Conservation (phyloP, 2,888 invertebrate species). For the Drosophila sordidula region DNA sequence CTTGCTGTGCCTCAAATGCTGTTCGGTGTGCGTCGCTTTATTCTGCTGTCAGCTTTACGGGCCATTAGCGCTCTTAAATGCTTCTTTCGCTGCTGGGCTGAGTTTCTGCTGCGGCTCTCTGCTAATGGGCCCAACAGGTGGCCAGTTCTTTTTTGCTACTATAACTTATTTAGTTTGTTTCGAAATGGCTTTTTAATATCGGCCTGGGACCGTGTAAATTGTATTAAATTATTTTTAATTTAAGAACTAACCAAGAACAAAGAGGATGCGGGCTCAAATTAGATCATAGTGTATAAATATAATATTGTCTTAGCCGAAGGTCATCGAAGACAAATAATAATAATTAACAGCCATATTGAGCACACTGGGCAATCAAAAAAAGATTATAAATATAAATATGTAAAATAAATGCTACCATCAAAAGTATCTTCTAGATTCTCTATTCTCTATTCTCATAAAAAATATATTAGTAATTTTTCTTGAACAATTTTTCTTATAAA, state of each 20-base stretch:
- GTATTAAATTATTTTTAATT: background rate
- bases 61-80: constrained; percentile 34
- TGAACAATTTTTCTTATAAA: too few relatives aligned
- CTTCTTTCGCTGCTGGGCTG: constrained; percentile 23
- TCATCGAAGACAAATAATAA: too few relatives aligned
- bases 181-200: constrained; percentile 56
- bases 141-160: background rate
- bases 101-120: constrained; percentile 9
- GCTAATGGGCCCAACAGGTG: constrained; percentile 7
- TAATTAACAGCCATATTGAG: too few relatives aligned
- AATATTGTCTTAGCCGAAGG: too few relatives aligned
- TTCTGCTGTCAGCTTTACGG: constrained; percentile 45
- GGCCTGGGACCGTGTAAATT: constrained; percentile 1
- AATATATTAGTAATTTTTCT: too few relatives aligned
- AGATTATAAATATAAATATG: too few relatives aligned
- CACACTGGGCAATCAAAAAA: too few relatives aligned
- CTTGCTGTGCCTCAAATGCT: constrained; percentile 31
- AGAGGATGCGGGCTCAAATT: background rate
- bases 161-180: constrained; percentile 51
- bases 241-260: background rate
- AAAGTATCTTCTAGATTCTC: too few relatives aligned
- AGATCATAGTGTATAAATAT: too few relatives aligned
- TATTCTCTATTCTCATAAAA: too few relatives aligned
- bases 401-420: too few relatives aligned
- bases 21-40: constrained; percentile 15